Conservation (phyloP, 2,113 vertebrate genomes). For the Onychostruthus taczanowskii region DNA sequence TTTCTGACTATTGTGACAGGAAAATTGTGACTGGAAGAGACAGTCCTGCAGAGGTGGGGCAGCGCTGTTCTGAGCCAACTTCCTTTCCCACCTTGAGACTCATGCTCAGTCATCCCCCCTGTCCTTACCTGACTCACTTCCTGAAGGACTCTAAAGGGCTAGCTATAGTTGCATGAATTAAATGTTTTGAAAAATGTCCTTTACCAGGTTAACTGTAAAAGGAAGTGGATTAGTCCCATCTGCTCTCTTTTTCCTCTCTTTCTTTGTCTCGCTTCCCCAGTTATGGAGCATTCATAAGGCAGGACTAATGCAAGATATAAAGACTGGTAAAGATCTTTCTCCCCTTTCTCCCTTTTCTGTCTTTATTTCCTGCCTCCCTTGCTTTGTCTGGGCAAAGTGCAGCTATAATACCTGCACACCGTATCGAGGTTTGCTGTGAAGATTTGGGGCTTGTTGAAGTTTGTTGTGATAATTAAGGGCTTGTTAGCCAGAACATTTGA, state of each 20-base stretch:
- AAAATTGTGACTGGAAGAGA: background rate
- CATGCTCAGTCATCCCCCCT: background rate
- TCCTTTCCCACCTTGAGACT: background rate
- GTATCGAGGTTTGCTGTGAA: background rate
- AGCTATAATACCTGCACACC: too few relatives aligned
- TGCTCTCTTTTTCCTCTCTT: background rate
- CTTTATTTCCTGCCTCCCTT: background rate
- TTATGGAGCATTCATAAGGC: background rate
- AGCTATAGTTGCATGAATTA: background rate
- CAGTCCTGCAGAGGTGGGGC: fast-evolving
- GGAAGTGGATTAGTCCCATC: background rate
- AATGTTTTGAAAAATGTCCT: background rate
- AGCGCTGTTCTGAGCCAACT: fast-evolving
- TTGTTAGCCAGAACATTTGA: background rate
- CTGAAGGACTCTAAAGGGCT: background rate
- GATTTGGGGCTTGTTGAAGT: background rate
- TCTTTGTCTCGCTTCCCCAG: fast-evolving
- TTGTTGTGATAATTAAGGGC: background rate
- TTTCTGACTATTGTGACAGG: background rate
- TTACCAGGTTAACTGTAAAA: background rate
- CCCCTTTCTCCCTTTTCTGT: background rate
- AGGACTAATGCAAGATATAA: background rate
- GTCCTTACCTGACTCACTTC: background rate
- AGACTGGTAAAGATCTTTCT: background rate
- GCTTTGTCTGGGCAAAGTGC: background rate